Base-by-base conservation (phyloP, 1,140 invertebrate genomes). In the Papilio helenus region DNA sequence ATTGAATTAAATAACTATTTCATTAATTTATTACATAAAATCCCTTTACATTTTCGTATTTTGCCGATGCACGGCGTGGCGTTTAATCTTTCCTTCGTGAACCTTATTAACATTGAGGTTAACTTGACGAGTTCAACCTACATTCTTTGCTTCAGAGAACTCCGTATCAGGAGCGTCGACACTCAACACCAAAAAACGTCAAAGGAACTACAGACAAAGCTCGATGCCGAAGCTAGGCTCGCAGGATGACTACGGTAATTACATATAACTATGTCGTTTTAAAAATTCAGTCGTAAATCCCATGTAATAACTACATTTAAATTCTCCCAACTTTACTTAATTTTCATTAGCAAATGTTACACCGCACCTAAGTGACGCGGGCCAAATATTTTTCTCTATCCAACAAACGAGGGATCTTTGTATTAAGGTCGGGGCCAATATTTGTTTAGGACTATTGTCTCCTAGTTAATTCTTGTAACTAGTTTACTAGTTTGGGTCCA, bases 111-210 rank as follows among this genome's bases (percentile, higher is more conserved):
- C 61, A 26, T 68, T n/a, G 14, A 16, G 23, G 26, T 68, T 14
- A 68, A 29, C 4, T 20, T n/a, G 51, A 55, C n/a, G n/a, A 68
- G 12, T 4, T 29, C 26, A 68, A 68, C 14, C 26, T 14, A 29
- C 71, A 44, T 72, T 44, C 72, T 68, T 84, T 89, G 80, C 89
- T 90, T 42, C 87, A 94, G 92, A 94, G 85, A 95, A 95, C 83
- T 94, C 96, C 86, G 87, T 95, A 90, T 95, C 95, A 8, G 95
- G 95, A 0, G 95, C 95, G 78, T 96, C 95, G 71, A 96, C 96
- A 7, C 80, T 96, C 42, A 96, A 96, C 84, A 93, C 95, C 2
- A 95, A 95, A 87, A 94, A 95, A 42, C 89, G 92, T 20, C 92
- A 94, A 79, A 90, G 94, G 29, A 94, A 94, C 81, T 94, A 95